Evolutionary conservation across 2,113 vertebrate species (phyloP).

Genomic region (Rousettus leschenaultii): DNA sequence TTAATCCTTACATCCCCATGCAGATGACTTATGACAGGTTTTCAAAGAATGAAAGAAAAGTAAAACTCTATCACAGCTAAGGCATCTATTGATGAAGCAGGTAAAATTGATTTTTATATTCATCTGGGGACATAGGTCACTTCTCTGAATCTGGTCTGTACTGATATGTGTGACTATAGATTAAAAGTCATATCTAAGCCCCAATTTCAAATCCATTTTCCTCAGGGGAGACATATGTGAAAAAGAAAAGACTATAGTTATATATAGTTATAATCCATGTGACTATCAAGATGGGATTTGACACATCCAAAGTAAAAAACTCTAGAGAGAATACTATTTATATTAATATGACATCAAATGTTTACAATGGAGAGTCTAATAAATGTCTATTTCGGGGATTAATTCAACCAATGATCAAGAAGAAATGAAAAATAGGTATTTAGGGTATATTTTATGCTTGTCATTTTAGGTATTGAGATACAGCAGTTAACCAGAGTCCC

Average conservation of each 20-base stretch:
- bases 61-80: conserved; percentile 4
- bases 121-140: background rate
- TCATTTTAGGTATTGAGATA: background rate
- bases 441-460: background rate
- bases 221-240: background rate
- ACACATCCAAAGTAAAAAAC: background rate
- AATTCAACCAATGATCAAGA: background rate
- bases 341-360: background rate
- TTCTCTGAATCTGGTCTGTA: conserved; percentile 29
- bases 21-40: conserved; percentile 31
- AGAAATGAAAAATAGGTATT: background rate
- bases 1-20: conserved; percentile 26
- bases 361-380: background rate
- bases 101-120: conserved; percentile 48
- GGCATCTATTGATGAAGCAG: background rate
- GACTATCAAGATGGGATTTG: background rate
- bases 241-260: background rate
- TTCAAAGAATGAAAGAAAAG: conserved; percentile 12
- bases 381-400: background rate
- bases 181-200: conserved; percentile 28
- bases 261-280: background rate
- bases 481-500: background rate
- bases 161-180: conserved; percentile 31
- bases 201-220: background rate
- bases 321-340: background rate